These are phyloP conservation scores for Galeruca laticollis DNA, from an alignment of 2,888 invertebrate genomes.

Conservation along the genomic window DNA sequence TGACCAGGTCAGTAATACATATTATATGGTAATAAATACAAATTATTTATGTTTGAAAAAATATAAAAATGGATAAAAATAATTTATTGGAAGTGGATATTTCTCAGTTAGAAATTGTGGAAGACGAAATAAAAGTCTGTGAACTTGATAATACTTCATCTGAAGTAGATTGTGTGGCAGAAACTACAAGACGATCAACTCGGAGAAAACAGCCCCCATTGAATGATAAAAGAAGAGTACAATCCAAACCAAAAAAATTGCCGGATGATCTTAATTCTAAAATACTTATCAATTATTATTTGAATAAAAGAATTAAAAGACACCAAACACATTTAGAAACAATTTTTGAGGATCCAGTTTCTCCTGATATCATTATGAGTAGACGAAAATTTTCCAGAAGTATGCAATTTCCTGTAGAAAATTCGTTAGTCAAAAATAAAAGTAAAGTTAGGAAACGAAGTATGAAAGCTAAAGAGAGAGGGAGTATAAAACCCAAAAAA, in stretches of 20 bases:
- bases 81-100: constrained; percentile 12
- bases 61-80: constrained; percentile 12
- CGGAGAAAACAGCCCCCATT: neutral
- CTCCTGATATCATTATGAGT: constrained; percentile 2
- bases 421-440: neutral
- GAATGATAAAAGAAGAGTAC: constrained; percentile 12
- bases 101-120: constrained; percentile 15
- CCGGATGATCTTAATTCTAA: constrained; percentile 10
- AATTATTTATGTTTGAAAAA: neutral
- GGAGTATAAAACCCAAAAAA: constrained; percentile 6
- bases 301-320: constrained; percentile 28
- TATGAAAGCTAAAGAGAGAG: constrained; percentile 15
- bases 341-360: constrained; percentile 24
- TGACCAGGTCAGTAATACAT: neutral
- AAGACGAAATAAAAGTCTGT: neutral
- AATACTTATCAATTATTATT: constrained; percentile 24
- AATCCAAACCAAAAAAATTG: constrained; percentile 1
- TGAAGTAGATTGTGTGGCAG: constrained; percentile 5
- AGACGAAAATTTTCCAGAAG: constrained; percentile 13
- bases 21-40: too few relatives aligned
- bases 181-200: constrained; percentile 3
- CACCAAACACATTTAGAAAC: constrained; percentile 18
- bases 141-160: neutral
- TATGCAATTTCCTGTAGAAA: constrained; percentile 8
- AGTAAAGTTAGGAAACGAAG: constrained; percentile 12